phyloP scores from a whole-genome alignment of 1,140 invertebrate species.

The Muscidifurax raptorellus region DNA sequence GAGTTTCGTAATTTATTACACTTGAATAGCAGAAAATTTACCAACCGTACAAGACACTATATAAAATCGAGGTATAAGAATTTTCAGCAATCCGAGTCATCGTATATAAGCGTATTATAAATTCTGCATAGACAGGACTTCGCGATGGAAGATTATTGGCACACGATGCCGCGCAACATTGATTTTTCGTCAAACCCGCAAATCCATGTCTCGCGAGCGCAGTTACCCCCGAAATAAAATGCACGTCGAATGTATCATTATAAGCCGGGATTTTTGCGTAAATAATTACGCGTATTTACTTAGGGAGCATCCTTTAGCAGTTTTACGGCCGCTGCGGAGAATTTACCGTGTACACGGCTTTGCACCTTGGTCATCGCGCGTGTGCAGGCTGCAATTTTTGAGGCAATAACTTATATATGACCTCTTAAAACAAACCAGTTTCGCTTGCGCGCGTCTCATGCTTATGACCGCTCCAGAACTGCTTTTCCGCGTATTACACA shows the following conservation, averaged over 20 bases:
- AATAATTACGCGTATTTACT: slow-evolving; percentile 43
- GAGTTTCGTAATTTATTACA: neutral
- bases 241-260: neutral
- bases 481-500: slow-evolving; percentile 37
- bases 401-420: slow-evolving; percentile 46
- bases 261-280: slow-evolving; percentile 17
- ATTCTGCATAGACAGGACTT: no score
- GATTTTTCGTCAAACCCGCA: no score
- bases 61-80: no score
- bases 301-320: neutral
- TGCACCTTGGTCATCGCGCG: slow-evolving; percentile 26
- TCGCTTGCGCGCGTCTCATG: neutral
- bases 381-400: slow-evolving; percentile 39
- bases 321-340: neutral
- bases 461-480: slow-evolving; percentile 13
- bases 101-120: neutral
- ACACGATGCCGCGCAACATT: no score
- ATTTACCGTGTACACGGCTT: slow-evolving; percentile 15
- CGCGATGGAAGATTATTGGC: no score
- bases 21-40: no score
- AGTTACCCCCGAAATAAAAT: neutral
- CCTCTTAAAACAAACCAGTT: slow-evolving; percentile 50
- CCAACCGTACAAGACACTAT: no score
- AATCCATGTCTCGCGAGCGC: no score
- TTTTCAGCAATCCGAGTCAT: neutral